Conservation (phyloP, 2,797 vertebrate genomes). For the Acanthopagrus latus region DNA sequence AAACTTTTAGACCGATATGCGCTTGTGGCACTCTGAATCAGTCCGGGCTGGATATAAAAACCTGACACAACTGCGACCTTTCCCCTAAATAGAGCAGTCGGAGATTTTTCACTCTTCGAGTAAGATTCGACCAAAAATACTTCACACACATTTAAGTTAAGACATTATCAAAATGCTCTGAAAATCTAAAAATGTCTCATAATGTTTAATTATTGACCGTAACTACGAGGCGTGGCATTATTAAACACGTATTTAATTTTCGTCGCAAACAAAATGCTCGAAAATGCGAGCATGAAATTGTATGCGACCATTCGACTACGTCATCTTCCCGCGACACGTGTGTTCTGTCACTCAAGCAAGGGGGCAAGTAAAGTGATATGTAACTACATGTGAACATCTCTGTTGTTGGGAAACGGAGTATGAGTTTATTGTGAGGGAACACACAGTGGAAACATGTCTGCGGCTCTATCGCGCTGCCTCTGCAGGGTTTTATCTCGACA, state of each 20-base stretch:
- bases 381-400: conserved; percentile 18
- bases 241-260: not conserved
- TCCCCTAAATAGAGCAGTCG: conserved; percentile 60
- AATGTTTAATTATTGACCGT: rapidly evolving
- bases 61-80: conserved; percentile 64
- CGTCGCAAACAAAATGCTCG: conserved; percentile 8
- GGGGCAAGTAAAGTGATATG: not conserved
- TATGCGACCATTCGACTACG: not conserved
- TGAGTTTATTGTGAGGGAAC: conserved; percentile 18
- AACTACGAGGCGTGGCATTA: rapidly evolving
- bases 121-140: conserved; percentile 63
- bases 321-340: conserved; percentile 57
- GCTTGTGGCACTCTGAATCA: not conserved
- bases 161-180: rapidly evolving
- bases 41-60: not conserved
- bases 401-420: not conserved
- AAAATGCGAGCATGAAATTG: conserved; percentile 49
- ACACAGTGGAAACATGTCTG: conserved; percentile 55
- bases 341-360: conserved; percentile 5
- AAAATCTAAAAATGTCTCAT: rapidly evolving
- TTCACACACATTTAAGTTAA: rapidly evolving
- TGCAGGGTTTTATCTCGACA: conserved; percentile 59
- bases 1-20: not conserved
- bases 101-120: not conserved
- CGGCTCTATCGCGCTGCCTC: conserved; percentile 55